Base-by-base conservation (phyloP, 2,113 vertebrate genomes). In the Triplophysa tibetana region DNA sequence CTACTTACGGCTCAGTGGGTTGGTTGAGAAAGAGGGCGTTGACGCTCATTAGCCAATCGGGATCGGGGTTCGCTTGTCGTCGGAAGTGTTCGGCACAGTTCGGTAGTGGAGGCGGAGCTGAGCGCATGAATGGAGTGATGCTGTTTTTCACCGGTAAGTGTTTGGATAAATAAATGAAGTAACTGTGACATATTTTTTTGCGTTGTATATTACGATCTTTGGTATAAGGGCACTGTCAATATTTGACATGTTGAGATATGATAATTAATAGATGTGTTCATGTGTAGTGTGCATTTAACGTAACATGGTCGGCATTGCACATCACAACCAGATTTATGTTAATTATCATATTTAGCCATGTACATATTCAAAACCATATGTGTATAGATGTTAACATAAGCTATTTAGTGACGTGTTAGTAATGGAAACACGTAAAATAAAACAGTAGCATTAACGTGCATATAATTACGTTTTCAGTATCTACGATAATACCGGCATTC, bases 31-130 rank as follows among this genome's bases (percentile, higher is more conserved):
- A 38, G 23, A n/a, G 60, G 60, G 58, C 60, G 73, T 38, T n/a
- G 23, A 75, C 21, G 24, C 48, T 52, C 17, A 9, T 54, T 23
- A 26, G 3, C 74, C 62, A 77, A 77, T 77, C 17, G 62, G 17
- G 24, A 14, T 1, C 1, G 52, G 4, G 50, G n/a, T n/a, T 74
- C 56, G 13, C 2, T 11, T 19, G 12, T 65, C 29, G 62, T 33
- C 74, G 74, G 74, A 77, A 65, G 74, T 77, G 48, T 75, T 75
- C 73, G 73, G 56, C 56, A n/a, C 43, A 54, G 11, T 38, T 65
- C 61, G 74, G 48, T 3, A 54, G 17, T 14, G 61, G 61, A 65
- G 61, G 74, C 43, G 61, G 60, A 41, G 72, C 58, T 16, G 8
- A 16, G 19, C 74, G 23, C 45, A 61, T 64, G 74, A 65, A 38